Evolutionary conservation across 2,113 vertebrate genomes (phyloP).

Genomic region (Etheostoma cragini): DNA sequence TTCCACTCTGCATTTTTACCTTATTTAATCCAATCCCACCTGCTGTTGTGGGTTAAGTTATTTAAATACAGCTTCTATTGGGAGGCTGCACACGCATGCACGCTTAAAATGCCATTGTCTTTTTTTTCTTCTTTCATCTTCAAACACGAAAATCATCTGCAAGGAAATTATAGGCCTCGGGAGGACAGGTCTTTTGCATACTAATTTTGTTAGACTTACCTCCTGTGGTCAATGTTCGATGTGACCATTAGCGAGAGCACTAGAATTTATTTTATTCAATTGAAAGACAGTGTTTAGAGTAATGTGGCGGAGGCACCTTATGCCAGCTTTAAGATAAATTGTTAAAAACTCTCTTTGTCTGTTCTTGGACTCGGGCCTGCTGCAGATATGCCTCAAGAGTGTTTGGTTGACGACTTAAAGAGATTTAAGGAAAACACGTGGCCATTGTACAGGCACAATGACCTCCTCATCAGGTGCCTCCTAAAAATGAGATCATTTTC

Average conservation of each 20-base stretch:
- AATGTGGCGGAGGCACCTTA: slow-evolving; percentile 64
- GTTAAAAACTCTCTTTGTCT: slow-evolving; percentile 46
- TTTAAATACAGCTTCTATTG: slow-evolving; percentile 90
- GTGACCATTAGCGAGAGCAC: slow-evolving; percentile 91
- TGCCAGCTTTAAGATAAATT: slow-evolving; percentile 57
- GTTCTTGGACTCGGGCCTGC: slow-evolving; percentile 43
- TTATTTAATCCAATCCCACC: slow-evolving; percentile 89
- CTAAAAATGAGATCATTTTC: slow-evolving; percentile 13
- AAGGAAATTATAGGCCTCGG: slow-evolving; percentile 96
- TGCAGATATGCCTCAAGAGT: slow-evolving; percentile 33
- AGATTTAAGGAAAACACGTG: slow-evolving; percentile 62
- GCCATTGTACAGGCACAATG: slow-evolving; percentile 69
- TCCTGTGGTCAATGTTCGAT: slow-evolving; percentile 92
- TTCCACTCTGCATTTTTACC: slow-evolving; percentile 89
- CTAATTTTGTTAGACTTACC: slow-evolving; percentile 99
- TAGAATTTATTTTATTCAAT: slow-evolving; percentile 81
- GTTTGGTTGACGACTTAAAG: slow-evolving; percentile 50
- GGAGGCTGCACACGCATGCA: slow-evolving; percentile 78
- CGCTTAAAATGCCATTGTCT: slow-evolving; percentile 89
- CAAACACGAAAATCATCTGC: slow-evolving; percentile 95
- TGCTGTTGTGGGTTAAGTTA: slow-evolving; percentile 94
- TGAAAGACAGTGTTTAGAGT: slow-evolving; percentile 66
- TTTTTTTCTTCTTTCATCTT: slow-evolving; percentile 91
- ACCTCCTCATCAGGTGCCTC: slow-evolving; percentile 42
- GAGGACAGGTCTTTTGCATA: slow-evolving; percentile 98